Evolutionary conservation across 2,113 vertebrate species (phyloP), one percentile per base, ranked within the genome.

Genomic region (Zeus faber): DNA sequence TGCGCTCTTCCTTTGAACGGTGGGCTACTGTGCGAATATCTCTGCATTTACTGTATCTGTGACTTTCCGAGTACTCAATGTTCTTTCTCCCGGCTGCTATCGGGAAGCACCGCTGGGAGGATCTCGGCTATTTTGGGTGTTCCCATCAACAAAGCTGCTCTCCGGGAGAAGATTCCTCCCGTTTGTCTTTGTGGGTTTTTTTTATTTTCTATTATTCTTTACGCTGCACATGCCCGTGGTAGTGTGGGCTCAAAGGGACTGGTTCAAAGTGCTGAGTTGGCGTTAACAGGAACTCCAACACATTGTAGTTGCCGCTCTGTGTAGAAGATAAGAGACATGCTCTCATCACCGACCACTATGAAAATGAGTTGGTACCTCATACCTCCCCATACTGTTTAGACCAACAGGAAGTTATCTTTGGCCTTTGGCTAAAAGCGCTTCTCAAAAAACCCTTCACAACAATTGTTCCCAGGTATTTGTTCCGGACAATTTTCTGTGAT

Each of bases 41-140:
- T 55, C 8, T 54, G 54, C 70, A 58, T 44, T 9, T 37, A 14
- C 11, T 37, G 29, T 14, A 6, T 54, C 40, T 37, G 57, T 41
- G 60, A 37, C 41, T 61, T 5, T 18, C 59, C 40, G 59, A 74
- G 84, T 69, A 85, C 79, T 72, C 37, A 0, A 40, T 72, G 74
- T 82, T 74, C 74, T 60, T 62, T 61, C 58, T 59, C 46, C 49
- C 24, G 54, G 67, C 82, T 80, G 73, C 67, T 65, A 62, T 61
- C 75, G 70, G 69, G 56, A 79, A 71, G 62, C 50, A 67, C 61
- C 67, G 58, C 11, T 60, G 14, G 25, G 29, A 52, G n/a, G 44
- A 48, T 29, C 6, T 17, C 40, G 52, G 80, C 77, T 81, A 78
- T 85, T 83, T 81, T 65, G 41, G 70, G 52, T 73, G 26, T 83